phyloP scores from a whole-genome alignment of 64 coral and sea anemone genomes.

The Hydrozoanthus tunicans region DNA sequence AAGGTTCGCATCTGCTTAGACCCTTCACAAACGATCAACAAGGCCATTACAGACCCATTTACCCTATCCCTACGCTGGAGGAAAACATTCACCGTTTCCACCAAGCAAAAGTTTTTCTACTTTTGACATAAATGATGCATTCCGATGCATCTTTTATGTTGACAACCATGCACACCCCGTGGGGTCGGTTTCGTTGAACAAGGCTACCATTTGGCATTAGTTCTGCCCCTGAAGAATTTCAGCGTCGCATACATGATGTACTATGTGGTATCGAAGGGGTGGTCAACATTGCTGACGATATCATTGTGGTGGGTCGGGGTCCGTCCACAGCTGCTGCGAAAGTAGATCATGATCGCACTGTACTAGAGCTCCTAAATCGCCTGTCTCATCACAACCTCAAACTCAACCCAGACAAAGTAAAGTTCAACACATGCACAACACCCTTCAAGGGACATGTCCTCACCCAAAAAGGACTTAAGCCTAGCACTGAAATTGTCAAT shows the following conservation, averaged over 20 bases:
- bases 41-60: constrained; percentile 44
- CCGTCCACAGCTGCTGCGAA: constrained; percentile 11
- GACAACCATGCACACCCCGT: constrained; percentile 64
- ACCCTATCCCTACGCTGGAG: constrained; percentile 55
- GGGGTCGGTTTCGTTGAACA: constrained; percentile 38
- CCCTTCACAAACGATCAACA: not conserved
- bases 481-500: constrained; percentile 28
- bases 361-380: constrained; percentile 36
- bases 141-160: constrained; percentile 54
- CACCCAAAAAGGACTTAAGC: constrained; percentile 42
- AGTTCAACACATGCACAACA: constrained; percentile 48
- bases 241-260: not conserved
- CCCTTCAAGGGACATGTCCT: constrained; percentile 60
- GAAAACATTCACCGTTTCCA: constrained; percentile 31
- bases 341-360: constrained; percentile 45
- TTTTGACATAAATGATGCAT: constrained; percentile 55
- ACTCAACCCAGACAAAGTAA: constrained; percentile 57
- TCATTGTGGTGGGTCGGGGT: constrained; percentile 43
- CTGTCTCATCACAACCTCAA: constrained; percentile 48
- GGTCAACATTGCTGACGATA: constrained; percentile 47
- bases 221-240: constrained; percentile 57
- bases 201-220: constrained; percentile 45
- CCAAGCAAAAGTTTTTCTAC: constrained; percentile 39
- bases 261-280: constrained; percentile 34
- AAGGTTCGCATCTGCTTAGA: not conserved